Evolutionary conservation across 2,888 invertebrate species (phyloP).

Genomic region (Pseudeuparius sepicola): DNA sequence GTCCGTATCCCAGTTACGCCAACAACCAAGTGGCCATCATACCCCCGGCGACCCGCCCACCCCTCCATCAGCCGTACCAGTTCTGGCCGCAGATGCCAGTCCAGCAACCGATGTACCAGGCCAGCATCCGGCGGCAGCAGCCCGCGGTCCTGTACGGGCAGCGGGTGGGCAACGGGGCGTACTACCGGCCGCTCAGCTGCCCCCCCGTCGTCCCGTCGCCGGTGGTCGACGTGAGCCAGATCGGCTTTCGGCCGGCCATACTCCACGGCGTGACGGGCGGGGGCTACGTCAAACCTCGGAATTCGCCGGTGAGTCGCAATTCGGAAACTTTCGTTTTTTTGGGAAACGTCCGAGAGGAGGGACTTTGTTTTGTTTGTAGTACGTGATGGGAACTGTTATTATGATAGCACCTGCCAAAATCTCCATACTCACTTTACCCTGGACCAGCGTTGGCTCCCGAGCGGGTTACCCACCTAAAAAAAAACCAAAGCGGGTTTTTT

Average conservation of each 20-base stretch:
- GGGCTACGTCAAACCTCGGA: too few relatives aligned
- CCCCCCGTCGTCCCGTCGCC: slow-evolving; percentile 4
- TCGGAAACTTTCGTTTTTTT: too few relatives aligned
- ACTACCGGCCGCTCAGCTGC: slow-evolving; percentile 10
- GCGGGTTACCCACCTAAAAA: too few relatives aligned
- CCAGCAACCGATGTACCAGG: slow-evolving; percentile 12
- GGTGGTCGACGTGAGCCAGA: slow-evolving; percentile 14
- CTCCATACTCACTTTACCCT: too few relatives aligned
- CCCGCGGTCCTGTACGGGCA: slow-evolving; percentile 14
- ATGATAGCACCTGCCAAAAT: too few relatives aligned
- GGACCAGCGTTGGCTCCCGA: too few relatives aligned
- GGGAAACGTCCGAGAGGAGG: too few relatives aligned
- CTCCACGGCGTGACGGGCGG: too few relatives aligned
- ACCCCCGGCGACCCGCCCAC: slow-evolving; percentile 3
- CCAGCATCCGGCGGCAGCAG: slow-evolving; percentile 9
- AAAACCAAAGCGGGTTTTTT: too few relatives aligned
- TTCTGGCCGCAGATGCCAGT: slow-evolving; percentile 8
- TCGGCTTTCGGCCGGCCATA: slow-evolving; percentile 18
- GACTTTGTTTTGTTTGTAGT: too few relatives aligned
- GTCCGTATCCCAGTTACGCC: slow-evolving; percentile 9
- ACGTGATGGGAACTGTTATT: too few relatives aligned
- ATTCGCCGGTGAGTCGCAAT: too few relatives aligned
- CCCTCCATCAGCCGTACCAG: slow-evolving; percentile 6
- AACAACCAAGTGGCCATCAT: slow-evolving; percentile 7
- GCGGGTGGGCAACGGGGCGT: slow-evolving; percentile 11